phyloP scores from a whole-genome alignment of 30 jellyfish, hydroid and myxozoan genomes.

The Chrysaora quinquecirrha region DNA sequence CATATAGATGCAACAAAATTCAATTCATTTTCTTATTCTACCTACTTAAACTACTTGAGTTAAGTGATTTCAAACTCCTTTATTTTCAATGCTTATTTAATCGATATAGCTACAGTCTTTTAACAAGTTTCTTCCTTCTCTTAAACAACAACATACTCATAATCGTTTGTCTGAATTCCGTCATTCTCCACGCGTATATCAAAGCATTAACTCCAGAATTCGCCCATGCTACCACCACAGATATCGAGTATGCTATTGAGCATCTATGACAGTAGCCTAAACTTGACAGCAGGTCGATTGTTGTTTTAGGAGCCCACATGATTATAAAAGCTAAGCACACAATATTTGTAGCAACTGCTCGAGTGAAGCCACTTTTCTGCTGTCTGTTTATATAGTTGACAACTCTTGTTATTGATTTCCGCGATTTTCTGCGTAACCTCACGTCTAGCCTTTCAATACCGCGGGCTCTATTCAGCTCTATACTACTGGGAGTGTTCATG shows the following conservation, averaged over 20 bases:
- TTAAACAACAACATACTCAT: background rate
- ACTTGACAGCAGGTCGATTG: conserved; percentile 58
- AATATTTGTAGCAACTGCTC: conserved; percentile 56
- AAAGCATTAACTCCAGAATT: conserved; percentile 68
- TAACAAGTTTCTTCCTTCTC: no score
- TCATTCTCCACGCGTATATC: conserved; percentile 74
- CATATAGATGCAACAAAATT: no score
- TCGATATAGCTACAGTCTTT: no score
- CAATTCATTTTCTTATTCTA: no score
- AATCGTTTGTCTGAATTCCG: conserved; percentile 53
- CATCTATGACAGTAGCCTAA: conserved; percentile 59
- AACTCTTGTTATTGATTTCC: conserved; percentile 10
- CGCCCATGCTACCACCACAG: conserved; percentile 70
- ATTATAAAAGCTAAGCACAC: conserved; percentile 59
- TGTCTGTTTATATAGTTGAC: conserved; percentile 30
- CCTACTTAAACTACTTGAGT: no score
- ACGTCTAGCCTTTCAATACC: no score
- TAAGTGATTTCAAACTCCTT: no score
- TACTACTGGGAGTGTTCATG: no score
- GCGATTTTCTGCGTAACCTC: no score
- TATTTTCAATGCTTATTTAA: no score
- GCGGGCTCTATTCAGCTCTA: no score
- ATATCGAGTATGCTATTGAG: conserved; percentile 36
- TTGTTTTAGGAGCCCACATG: conserved; percentile 77
- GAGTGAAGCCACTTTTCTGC: conserved; percentile 23